phyloP scores from a whole-genome alignment of 2,113 vertebrate species.

The Sula dactylatra region DNA sequence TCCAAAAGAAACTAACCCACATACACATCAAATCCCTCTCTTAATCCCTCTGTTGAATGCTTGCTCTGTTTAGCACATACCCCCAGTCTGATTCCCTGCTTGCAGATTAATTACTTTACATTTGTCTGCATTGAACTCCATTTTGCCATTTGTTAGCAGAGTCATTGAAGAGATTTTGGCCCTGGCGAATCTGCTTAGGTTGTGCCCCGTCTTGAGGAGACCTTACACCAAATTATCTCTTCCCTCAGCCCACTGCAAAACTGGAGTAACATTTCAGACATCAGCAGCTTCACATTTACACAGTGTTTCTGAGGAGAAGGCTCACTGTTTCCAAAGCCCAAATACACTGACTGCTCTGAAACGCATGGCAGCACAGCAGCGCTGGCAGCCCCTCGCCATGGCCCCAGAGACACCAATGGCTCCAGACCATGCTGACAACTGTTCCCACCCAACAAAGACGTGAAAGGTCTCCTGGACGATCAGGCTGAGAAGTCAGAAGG shows the following conservation, averaged over 20 bases:
- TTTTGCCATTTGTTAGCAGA: not conserved
- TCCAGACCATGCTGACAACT: not conserved
- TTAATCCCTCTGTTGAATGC: not conserved
- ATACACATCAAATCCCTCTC: not conserved
- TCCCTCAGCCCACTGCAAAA: not conserved
- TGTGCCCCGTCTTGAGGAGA: not conserved
- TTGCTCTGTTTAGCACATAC: not conserved
- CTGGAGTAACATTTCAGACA: not conserved
- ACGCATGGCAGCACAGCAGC: accelerated
- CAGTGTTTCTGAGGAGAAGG: not conserved
- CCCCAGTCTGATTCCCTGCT: not conserved
- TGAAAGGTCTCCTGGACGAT: not conserved
- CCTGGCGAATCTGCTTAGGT: not conserved
- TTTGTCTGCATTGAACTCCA: not conserved
- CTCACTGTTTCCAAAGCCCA: not conserved
- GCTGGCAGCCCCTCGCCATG: not conserved
- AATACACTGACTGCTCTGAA: not conserved
- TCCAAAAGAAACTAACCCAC: not conserved
- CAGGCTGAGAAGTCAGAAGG: not conserved
- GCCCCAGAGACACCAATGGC: not conserved
- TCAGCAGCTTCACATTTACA: not conserved
- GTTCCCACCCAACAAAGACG: not conserved
- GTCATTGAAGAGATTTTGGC: not conserved
- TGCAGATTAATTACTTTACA: not conserved
- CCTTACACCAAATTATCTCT: not conserved